Conservation (phyloP, 2,797 vertebrate genomes). For the Alcedo quadribrachys region DNA sequence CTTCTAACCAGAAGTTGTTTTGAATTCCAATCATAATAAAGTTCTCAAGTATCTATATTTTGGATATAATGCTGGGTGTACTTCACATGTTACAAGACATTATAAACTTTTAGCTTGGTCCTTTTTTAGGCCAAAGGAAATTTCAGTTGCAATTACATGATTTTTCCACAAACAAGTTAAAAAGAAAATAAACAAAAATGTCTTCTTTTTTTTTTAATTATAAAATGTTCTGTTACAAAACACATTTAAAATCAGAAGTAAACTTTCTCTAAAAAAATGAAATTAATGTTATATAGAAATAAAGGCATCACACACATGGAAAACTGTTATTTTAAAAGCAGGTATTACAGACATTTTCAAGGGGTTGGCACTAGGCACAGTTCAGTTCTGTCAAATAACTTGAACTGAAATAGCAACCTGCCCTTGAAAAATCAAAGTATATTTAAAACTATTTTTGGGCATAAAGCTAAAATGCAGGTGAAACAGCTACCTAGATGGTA, state of each 20-base stretch:
- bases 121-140: not conserved
- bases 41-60: not conserved
- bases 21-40: not conserved
- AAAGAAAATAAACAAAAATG: rapidly evolving
- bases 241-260: not conserved
- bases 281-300: not conserved
- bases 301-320: not conserved
- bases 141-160: not conserved
- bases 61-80: not conserved
- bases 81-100: not conserved
- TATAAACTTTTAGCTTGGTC: not conserved
- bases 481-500: not conserved
- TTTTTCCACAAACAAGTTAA: not conserved
- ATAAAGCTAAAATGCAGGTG: not conserved
- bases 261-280: not conserved
- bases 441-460: not conserved
- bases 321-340: not conserved
- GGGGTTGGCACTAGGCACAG: no score
- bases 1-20: not conserved
- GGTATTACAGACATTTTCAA: not conserved
- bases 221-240: not conserved
- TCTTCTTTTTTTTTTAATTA: not conserved
- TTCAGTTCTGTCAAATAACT: not conserved
- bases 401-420: not conserved
- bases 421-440: not conserved